Percentiles rank a stretch among this genome's conserved stretches.
Evolutionary conservation across 2,888 invertebrate species (phyloP).

Genomic region (Spilosoma lubricipeda): DNA sequence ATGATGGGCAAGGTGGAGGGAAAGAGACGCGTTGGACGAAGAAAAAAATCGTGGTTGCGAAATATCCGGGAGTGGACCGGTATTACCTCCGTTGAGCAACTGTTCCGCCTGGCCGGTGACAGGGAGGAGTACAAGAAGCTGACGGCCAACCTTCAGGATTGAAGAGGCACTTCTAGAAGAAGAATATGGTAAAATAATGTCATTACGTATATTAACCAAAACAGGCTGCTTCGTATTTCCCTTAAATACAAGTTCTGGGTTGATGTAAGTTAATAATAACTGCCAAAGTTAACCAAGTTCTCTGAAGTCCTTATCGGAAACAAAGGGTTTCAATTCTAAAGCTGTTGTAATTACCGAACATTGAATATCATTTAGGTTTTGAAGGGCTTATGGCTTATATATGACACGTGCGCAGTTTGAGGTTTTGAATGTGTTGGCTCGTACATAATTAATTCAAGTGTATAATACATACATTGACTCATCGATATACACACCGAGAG

Average conservation of each 20-base stretch:
- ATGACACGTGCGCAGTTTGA: background rate
- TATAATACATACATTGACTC: no score
- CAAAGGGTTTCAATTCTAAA: slow-evolving; percentile 9
- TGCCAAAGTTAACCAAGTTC: slow-evolving; percentile 10
- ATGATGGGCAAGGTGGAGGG: no score
- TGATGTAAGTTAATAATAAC: slow-evolving; percentile 21
- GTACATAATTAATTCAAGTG: background rate
- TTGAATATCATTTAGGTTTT: background rate
- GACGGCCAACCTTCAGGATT: no score
- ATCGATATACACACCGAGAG: background rate
- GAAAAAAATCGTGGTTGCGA: no score
- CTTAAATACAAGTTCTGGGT: slow-evolving; percentile 15
- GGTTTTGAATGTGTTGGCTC: background rate
- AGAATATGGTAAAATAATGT: slow-evolving; percentile 18
- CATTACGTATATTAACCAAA: slow-evolving; percentile 29
- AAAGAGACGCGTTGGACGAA: no score
- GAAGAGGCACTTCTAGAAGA: no score
- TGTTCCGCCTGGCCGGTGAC: no score
- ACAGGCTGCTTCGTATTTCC: slow-evolving; percentile 22
- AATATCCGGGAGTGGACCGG: no score
- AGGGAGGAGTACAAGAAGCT: no score
- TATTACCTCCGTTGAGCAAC: no score
- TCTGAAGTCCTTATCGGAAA: slow-evolving; percentile 2
- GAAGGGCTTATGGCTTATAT: background rate
- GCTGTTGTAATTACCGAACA: background rate